Evolutionary conservation across 2,888 invertebrate genomes (phyloP), one percentile per base, ranked within the genome.

Genomic region (Furcula furcula): DNA sequence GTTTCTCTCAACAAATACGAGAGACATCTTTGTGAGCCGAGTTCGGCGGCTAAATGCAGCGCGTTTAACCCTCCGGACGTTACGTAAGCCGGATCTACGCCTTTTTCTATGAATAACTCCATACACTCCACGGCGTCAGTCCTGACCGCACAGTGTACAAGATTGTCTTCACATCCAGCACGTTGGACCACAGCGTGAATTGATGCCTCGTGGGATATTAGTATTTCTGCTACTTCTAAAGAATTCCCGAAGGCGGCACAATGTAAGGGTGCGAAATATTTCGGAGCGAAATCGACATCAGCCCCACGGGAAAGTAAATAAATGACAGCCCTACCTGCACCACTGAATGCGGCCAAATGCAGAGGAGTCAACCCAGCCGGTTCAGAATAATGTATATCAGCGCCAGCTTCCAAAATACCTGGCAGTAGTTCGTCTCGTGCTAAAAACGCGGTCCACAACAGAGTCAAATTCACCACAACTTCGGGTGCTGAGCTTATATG

Each of bases 211-310:
- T 91, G 91, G 22, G 92, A 91, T 25, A 97, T 90, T 14, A 97
- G 90, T 47, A 95, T 87, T 70, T 93, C 93, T 7, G 94, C 94
- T 0, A 95, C 94, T 63, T 95, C 93, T 4, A 93, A 90, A 15
- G 95, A 93, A 60, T 97, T 96, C 2, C 97, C 95, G 76, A 97
- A 96, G 0, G 97, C 96, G 1, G 97, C 95, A 66, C 95, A 96
- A 68, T 97, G 97, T 31, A 97, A 87, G 0, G 97, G 95, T 15
- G 94, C 93, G 60, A 94, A 94, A 47, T 92, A 91, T 73, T 93
- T 93, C 20, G 91, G 91, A 13, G 92, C 90, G 22, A 91, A 90
- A 72, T 94, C 93, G 0, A 94, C 90, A 57, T 93, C 93, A 36
- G 93, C 91, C 0, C 93, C 94, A 46, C 92, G 91, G 2, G 91